Evolutionary conservation across 35 echinoderm and acorn worm genomes (phyloP).

Genomic region (Lytechinus variegatus): DNA sequence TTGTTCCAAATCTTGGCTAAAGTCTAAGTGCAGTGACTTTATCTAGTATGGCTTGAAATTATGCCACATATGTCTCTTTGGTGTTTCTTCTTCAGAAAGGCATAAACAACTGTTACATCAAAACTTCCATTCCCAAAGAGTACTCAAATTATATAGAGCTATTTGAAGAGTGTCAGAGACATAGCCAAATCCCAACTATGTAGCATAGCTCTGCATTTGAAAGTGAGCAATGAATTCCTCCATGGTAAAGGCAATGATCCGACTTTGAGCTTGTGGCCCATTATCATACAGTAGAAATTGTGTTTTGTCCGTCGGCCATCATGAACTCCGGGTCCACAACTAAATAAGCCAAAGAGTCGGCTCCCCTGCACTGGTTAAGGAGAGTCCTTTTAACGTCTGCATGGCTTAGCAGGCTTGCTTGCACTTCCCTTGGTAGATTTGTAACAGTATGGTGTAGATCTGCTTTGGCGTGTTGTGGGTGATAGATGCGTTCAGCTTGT

Average conservation of each 20-base stretch:
- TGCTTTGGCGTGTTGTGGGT: not conserved
- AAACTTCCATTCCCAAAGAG: not conserved
- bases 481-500: not conserved
- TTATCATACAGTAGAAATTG: slow-evolving; percentile 23
- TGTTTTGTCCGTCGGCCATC: not conserved
- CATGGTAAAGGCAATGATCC: not conserved
- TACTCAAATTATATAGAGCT: not conserved
- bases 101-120: too few relatives aligned
- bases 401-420: not conserved
- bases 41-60: too few relatives aligned
- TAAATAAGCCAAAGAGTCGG: not conserved
- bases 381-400: not conserved
- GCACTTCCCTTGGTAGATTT: not conserved
- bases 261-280: not conserved
- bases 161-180: slow-evolving; percentile 23
- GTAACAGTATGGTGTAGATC: not conserved
- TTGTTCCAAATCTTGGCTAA: too few relatives aligned
- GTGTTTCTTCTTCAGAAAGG: too few relatives aligned
- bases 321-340: not conserved
- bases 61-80: too few relatives aligned
- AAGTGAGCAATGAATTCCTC: not conserved
- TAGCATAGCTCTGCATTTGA: not conserved
- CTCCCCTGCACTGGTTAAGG: not conserved
- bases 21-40: too few relatives aligned
- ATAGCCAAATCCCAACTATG: not conserved